Percentiles rank a stretch among this genome's conserved stretches.
phyloP scores from a whole-genome alignment of 1,140 invertebrate species.

The Lordiphosa collinella region DNA sequence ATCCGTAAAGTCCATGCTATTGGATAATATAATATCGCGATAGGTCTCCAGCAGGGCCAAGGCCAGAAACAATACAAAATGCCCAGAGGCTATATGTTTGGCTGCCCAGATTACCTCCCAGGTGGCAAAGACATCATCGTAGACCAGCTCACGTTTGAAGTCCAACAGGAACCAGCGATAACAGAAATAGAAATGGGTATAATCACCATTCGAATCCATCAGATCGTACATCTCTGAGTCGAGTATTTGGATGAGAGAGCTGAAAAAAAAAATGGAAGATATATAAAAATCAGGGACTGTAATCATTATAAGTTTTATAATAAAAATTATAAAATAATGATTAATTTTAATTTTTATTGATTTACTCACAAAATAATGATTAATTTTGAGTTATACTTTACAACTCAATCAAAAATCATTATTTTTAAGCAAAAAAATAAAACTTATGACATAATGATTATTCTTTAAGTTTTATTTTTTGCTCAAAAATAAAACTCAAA shows the following conservation, averaged over 20 bases:
- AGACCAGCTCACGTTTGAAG: constrained; percentile 90
- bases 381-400: too few species aligned
- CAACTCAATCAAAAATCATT: too few species aligned
- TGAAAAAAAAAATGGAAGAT: too few species aligned
- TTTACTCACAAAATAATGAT: too few species aligned
- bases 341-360: too few species aligned
- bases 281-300: too few species aligned
- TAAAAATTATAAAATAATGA: too few species aligned
- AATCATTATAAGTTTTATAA: too few species aligned
- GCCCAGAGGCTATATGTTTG: constrained; percentile 89
- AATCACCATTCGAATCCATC: constrained; percentile 96
- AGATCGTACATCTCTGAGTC: constrained; percentile 96
- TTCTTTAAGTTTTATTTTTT: too few species aligned
- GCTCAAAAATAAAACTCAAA: too few species aligned
- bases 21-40: constrained; percentile 94
- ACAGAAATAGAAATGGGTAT: constrained; percentile 99
- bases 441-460: too few species aligned
- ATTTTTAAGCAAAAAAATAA: too few species aligned
- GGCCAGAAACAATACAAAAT: constrained; percentile 96
- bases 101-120: constrained; percentile 98
- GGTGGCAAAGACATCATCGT: constrained; percentile 94
- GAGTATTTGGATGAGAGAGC: constrained; percentile 90
- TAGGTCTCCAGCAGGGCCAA: constrained; percentile 95
- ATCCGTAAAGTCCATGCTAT: constrained; percentile 98
- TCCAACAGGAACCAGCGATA: constrained; percentile 94